phyloP scores from a whole-genome alignment of 2,797 vertebrate species.

The Nannoperca australis region DNA sequence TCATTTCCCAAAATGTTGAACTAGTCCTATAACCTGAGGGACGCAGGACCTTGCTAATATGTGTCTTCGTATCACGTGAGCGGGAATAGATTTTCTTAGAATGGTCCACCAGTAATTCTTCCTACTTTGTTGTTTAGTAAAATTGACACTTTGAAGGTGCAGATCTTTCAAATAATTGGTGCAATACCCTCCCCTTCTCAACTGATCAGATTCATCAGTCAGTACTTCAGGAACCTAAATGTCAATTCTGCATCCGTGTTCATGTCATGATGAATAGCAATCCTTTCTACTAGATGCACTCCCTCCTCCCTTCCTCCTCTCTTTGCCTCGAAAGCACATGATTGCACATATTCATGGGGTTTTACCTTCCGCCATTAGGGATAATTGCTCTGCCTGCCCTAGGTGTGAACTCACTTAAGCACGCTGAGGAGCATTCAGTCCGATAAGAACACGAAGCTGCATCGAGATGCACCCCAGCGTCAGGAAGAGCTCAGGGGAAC shows the following conservation, averaged over 20 bases:
- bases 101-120: background rate
- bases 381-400: slow-evolving; percentile 63
- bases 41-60: background rate
- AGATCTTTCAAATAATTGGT: slow-evolving; percentile 1
- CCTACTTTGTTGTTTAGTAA: background rate
- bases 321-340: slow-evolving; percentile 30
- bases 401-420: slow-evolving; percentile 63
- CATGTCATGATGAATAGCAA: slow-evolving; percentile 19
- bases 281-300: slow-evolving; percentile 19
- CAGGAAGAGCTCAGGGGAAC: slow-evolving; percentile 37
- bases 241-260: slow-evolving; percentile 1
- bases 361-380: slow-evolving; percentile 51
- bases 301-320: slow-evolving; percentile 15
- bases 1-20: background rate
- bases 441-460: slow-evolving; percentile 27
- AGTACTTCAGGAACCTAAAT: slow-evolving; percentile 9
- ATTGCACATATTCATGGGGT: slow-evolving; percentile 52
- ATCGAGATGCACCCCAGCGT: slow-evolving; percentile 19
- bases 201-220: slow-evolving; percentile 11
- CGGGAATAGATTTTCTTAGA: background rate
- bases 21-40: background rate
- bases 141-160: background rate
- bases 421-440: slow-evolving; percentile 35
- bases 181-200: background rate
- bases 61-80: background rate